phyloP scores from a whole-genome alignment of 2,113 vertebrate genomes.

The Actenoides lindsayi region DNA sequence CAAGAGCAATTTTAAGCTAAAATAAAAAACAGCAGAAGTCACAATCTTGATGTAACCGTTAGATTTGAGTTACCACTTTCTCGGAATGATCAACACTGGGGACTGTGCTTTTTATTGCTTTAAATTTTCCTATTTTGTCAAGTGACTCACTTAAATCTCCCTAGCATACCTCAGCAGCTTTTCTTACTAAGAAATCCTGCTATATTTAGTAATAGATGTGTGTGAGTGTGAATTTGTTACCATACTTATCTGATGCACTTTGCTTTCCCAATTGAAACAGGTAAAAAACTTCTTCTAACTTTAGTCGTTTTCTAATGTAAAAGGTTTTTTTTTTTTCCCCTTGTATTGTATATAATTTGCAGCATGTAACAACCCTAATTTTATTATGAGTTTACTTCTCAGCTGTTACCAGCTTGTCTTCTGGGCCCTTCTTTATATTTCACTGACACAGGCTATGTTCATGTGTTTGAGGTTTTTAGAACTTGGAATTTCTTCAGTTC shows the following conservation, averaged over 20 bases:
- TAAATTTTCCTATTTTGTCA: constrained; percentile 8
- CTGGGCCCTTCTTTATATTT: neutral
- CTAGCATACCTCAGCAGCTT: constrained; percentile 53
- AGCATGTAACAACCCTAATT: neutral
- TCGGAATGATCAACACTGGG: neutral
- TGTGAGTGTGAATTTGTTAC: constrained; percentile 54
- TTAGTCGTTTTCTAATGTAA: neutral
- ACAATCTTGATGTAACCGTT: neutral
- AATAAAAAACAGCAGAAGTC: neutral
- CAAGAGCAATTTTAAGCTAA: neutral
- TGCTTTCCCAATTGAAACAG: constrained; percentile 31
- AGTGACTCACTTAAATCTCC: constrained; percentile 41
- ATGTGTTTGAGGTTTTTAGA: neutral
- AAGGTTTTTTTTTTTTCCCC: neutral
- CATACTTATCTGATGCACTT: constrained; percentile 43
- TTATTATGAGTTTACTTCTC: neutral
- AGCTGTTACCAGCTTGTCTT: neutral
- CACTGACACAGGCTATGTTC: neutral
- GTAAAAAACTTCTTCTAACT: constrained; percentile 6
- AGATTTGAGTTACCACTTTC: neutral
- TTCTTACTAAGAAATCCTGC: constrained; percentile 53
- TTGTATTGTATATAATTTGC: neutral
- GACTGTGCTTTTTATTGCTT: neutral
- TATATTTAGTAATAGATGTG: constrained; percentile 72
- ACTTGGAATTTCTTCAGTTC: neutral